phyloP scores from a whole-genome alignment of 2,888 invertebrate genomes.

The Acheta domesticus region DNA sequence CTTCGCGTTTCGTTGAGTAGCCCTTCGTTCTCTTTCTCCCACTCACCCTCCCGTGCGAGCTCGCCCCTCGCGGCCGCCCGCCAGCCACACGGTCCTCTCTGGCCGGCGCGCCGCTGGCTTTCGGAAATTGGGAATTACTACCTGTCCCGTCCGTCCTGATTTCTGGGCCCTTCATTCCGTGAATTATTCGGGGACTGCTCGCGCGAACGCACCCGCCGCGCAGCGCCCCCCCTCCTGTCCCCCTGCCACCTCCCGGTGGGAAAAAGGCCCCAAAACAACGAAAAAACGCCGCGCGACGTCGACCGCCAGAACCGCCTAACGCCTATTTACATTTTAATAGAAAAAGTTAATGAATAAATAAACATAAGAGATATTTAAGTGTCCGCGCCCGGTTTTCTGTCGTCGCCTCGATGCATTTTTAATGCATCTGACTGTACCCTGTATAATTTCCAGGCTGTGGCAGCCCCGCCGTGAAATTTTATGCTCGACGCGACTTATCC shows the following conservation, averaged over 20 bases:
- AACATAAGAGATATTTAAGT: constrained; percentile 11
- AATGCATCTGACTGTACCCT: background rate
- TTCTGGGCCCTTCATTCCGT: no score
- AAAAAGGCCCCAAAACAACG: background rate
- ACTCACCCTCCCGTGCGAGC: no score
- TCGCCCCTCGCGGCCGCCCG: no score
- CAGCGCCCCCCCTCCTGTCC: no score
- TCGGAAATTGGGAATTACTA: no score
- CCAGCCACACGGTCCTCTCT: no score
- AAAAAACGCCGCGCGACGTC: background rate
- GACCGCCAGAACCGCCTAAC: background rate
- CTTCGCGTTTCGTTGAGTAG: no score
- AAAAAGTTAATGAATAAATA: constrained; percentile 18
- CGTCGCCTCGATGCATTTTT: constrained; percentile 1
- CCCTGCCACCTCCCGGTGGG: background rate
- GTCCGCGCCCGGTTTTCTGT: background rate
- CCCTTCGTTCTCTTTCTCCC: no score
- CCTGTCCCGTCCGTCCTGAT: no score
- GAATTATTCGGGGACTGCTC: no score
- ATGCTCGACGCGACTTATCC: background rate
- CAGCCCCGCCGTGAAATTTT: background rate
- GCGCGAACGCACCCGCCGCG: no score
- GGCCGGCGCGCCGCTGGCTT: no score
- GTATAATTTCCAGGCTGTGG: background rate
- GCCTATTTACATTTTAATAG: background rate